Evolutionary conservation across 2,888 invertebrate genomes (phyloP).

Genomic region (Micoletzkya japonica): DNA sequence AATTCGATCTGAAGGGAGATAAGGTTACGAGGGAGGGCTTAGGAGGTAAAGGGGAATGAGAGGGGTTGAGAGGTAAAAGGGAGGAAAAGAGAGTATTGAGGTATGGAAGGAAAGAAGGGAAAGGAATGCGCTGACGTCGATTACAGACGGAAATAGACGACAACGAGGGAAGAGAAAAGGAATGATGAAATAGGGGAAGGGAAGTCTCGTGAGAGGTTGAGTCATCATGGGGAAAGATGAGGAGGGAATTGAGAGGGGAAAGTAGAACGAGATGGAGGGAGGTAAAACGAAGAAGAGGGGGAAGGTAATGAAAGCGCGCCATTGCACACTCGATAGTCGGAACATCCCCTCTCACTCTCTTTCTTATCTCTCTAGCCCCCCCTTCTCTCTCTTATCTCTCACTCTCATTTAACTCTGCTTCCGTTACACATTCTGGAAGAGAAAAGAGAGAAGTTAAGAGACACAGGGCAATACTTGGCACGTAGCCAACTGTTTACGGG

Average conservation of each 20-base stretch:
- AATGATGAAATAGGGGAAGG: no score
- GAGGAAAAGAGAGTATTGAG: background rate
- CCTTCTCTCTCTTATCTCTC: no score
- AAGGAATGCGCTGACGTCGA: no score
- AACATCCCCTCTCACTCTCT: no score
- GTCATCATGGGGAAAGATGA: background rate
- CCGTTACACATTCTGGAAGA: no score
- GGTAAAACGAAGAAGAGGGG: background rate
- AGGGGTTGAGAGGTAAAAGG: background rate
- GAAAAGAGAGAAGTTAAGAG: background rate
- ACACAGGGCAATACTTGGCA: no score
- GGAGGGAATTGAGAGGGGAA: background rate
- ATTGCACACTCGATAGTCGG: no score
- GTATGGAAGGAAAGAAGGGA: background rate
- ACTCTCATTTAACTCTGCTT: no score
- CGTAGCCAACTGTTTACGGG: no score
- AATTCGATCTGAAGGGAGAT: conserved; percentile 20
- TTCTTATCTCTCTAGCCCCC: no score
- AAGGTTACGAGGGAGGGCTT: background rate
- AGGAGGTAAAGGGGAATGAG: no score
- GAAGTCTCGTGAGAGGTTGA: background rate
- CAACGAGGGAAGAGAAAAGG: background rate
- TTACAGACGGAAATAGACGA: no score
- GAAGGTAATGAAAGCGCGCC: background rate
- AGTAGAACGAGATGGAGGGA: background rate